Base-by-base conservation (phyloP, 2,888 invertebrate species). In the Hydropsyche betteni region DNA sequence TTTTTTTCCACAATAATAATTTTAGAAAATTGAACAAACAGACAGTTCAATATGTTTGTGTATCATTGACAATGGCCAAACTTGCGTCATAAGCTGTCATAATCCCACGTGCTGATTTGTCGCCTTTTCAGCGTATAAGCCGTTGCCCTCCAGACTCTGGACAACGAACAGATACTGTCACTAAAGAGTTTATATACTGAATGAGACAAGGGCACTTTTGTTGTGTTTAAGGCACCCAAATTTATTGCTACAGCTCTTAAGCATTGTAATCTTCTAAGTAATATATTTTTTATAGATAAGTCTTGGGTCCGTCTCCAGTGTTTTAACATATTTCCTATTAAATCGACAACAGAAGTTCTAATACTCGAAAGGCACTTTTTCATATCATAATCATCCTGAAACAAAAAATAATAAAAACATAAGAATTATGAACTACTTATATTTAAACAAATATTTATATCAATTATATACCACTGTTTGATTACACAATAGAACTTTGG, bases 401-500 rank as follows among this genome's bases (percentile, higher is more conserved):
- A 81, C 33, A 61, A 24, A 33, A 12, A 61, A 61, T 33, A 64
- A 36, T 44, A 2, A 10, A 53, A 53, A 53, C 1, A 14, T 53
- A 53, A n/a, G 4, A 16, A 0, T 12, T 53, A 14, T 53, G 2
- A n/a, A 16, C 5, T 53, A 2, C 1, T 1, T 51, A 24, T 51
- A 51, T 51, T 51, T 51, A 51, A 10, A 51, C 0, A 8, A 12
- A 53, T 53, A 14, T 16, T 70, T 7, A 52, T 24, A 73, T 50
- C 14, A 24, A 70, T n/a, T 70, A 78, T 74, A 81, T 83, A 88
- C 89, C 85, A 85, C 84, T 36, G 85, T 83, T 72, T 84, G 83
- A 0, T 85, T 82, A 83, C 90, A 90, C 71, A 90, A 84, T 3
- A 86, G 85, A 80, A 90, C 86, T 71, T 90, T 85, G 68, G 88